phyloP scores from a whole-genome alignment of 2,888 invertebrate species.

The Tenthredo livida region DNA sequence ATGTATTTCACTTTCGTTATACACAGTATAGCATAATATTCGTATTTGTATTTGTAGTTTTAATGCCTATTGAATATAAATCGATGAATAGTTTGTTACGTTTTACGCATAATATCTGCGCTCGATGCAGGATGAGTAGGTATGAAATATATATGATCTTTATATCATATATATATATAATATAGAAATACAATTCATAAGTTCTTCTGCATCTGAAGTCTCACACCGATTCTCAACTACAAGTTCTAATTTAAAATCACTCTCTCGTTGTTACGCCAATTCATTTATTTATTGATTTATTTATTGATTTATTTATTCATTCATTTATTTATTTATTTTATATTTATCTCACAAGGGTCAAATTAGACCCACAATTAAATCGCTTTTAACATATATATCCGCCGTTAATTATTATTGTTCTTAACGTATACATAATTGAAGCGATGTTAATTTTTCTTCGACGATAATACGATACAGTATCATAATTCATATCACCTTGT shows the following conservation, averaged over 20 bases:
- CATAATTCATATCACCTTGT: conserved; percentile 11
- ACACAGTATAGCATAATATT: not conserved
- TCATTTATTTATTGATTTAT: not conserved
- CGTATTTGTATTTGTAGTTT: not conserved
- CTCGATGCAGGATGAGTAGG: not conserved
- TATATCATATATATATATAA: too few species aligned
- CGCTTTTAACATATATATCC: not conserved
- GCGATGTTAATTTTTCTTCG: not conserved
- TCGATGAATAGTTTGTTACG: conserved; percentile 12
- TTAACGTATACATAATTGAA: not conserved
- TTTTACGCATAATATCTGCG: not conserved
- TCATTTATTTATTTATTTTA: not conserved
- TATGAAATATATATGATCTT: too few species aligned
- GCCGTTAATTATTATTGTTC: not conserved
- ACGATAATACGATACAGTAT: not conserved
- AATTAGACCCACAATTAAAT: not conserved
- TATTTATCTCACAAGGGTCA: not conserved
- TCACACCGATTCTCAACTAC: conserved; percentile 18
- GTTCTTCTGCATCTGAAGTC: not conserved
- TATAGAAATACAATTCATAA: not conserved
- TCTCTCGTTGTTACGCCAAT: conserved; percentile 9
- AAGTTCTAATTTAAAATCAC: not conserved
- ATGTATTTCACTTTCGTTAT: conserved; percentile 16
- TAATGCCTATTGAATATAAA: not conserved
- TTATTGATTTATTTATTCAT: not conserved